Percentiles rank a stretch among this genome's conserved stretches.
phyloP scores from a whole-genome alignment of 2,113 vertebrate species.

The Capra hircus region DNA sequence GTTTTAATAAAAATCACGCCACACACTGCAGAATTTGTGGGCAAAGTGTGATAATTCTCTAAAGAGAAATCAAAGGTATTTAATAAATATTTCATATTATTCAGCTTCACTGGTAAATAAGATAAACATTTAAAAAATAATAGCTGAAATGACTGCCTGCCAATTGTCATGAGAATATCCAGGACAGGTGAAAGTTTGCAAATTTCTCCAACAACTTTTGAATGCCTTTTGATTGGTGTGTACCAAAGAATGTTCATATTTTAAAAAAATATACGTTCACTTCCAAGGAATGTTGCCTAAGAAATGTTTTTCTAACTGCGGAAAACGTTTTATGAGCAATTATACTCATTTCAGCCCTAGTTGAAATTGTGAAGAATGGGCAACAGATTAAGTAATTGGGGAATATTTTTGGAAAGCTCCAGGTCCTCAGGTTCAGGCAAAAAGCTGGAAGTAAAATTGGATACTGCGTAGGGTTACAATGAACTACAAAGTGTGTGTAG shows the following conservation, averaged over 20 bases:
- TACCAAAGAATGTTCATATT: neutral
- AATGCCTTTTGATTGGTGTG: neutral
- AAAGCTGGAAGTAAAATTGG: neutral
- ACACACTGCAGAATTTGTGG: neutral
- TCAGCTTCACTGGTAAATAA: neutral
- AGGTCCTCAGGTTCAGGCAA: neutral
- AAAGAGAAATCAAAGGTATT: neutral
- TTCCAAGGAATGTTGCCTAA: constrained; percentile 19
- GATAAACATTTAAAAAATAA: neutral
- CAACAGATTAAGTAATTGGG: neutral
- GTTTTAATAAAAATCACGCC: constrained; percentile 18
- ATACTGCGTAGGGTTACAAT: neutral
- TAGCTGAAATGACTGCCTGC: neutral
- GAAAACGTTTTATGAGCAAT: constrained; percentile 25
- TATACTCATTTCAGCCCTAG: constrained; percentile 32
- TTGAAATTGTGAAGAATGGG: constrained; percentile 19
- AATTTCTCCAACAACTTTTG: neutral
- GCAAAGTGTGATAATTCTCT: neutral
- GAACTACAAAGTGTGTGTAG: neutral
- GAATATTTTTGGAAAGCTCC: constrained; percentile 30
- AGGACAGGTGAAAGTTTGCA: neutral
- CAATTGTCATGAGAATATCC: neutral
- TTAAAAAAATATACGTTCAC: neutral
- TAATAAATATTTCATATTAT: constrained; percentile 5
- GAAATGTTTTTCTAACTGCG: neutral